These are phyloP conservation scores for Thyatira batis DNA, from an alignment of 2,888 invertebrate genomes.

Conservation along the genomic window DNA sequence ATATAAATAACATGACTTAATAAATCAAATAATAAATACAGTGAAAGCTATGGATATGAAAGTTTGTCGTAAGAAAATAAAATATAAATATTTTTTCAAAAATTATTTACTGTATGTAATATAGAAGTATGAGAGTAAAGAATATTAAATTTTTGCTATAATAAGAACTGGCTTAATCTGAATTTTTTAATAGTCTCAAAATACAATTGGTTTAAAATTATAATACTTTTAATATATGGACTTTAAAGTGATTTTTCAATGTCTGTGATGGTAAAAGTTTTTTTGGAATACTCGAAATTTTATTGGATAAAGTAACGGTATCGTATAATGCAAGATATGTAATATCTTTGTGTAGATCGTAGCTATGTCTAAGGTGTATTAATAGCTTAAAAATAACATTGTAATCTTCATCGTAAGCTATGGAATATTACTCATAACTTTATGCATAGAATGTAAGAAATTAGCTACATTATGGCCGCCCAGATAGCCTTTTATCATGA, in stretches of 20 bases:
- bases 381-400: neutral
- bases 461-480: neutral
- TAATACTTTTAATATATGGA: too few relatives aligned
- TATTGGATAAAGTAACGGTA: neutral
- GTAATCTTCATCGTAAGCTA: neutral
- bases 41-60: conserved; percentile 1
- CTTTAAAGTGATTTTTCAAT: conserved; percentile 12
- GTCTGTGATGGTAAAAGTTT: conserved; percentile 14
- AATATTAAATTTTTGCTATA: neutral
- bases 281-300: neutral
- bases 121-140: neutral
- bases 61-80: neutral
- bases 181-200: too few relatives aligned
- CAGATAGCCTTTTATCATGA: neutral
- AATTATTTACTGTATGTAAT: neutral
- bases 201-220: neutral
- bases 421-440: neutral
- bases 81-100: neutral
- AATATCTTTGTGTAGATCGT: neutral
- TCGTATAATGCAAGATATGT: neutral
- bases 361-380: neutral
- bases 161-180: too few relatives aligned
- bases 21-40: conserved; percentile 19
- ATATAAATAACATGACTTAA: conserved; percentile 37
- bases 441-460: neutral